phyloP scores from a whole-genome alignment of 30 jellyfish, hydroid and myxozoan species.

The Calvadosia cruxmelitensis region DNA sequence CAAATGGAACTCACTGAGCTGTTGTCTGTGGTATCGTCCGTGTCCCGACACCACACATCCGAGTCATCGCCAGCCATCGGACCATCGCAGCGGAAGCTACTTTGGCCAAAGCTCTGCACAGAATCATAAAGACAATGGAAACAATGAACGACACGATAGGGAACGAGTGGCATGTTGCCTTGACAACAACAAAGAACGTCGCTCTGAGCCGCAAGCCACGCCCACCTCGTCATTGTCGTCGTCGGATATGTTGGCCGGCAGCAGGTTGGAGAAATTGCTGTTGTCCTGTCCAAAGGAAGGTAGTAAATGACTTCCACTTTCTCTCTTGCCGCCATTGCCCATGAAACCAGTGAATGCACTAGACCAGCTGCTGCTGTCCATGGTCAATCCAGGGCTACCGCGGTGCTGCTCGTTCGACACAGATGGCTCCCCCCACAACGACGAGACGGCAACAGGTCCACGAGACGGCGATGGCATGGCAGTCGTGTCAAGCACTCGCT shows the following conservation, averaged over 20 bases:
- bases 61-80: not conserved
- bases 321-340: too few relatives aligned
- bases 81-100: not conserved
- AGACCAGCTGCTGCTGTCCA: too few relatives aligned
- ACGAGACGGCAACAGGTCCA: constrained; percentile 42
- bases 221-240: not conserved
- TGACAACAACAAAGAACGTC: not conserved
- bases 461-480: constrained; percentile 26
- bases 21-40: not conserved
- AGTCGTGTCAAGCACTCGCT: too few relatives aligned
- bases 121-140: too few relatives aligned
- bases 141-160: not conserved
- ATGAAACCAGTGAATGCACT: too few relatives aligned
- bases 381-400: too few relatives aligned
- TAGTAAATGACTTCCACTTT: too few relatives aligned
- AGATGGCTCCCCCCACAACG: constrained; percentile 26
- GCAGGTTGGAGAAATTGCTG: not conserved
- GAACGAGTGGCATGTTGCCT: not conserved
- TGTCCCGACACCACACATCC: not conserved
- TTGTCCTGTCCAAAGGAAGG: too few relatives aligned
- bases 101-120: not conserved
- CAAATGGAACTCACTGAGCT: not conserved
- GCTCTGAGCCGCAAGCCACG: not conserved
- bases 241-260: not conserved
- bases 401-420: constrained; percentile 58